Evolutionary conservation across 2,888 invertebrate genomes (phyloP).

Genomic region (Nomada ruficornis): DNA sequence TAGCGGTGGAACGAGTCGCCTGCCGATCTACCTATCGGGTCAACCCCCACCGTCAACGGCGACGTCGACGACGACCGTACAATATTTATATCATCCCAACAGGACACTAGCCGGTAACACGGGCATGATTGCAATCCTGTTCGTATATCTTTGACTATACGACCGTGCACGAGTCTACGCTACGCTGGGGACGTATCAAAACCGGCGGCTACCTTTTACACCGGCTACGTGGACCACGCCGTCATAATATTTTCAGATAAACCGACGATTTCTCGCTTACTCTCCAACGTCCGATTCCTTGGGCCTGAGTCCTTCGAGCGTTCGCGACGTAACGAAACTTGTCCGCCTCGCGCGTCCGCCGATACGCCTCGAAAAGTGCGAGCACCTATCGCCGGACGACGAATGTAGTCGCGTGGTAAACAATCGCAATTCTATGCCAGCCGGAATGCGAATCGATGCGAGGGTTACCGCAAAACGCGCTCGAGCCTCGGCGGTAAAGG

Average conservation of each 20-base stretch:
- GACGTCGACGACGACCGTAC: constrained; percentile 74
- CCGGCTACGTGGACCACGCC: constrained; percentile 70
- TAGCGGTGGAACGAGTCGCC: background rate
- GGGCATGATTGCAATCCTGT: constrained; percentile 83
- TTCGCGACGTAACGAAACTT: background rate
- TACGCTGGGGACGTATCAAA: constrained; percentile 83
- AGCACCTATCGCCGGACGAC: too few species aligned
- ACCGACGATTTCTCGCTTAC: constrained; percentile 71
- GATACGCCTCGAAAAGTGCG: too few species aligned
- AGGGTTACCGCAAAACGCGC: constrained; percentile 4
- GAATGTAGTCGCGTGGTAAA: too few species aligned
- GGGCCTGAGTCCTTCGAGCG: background rate
- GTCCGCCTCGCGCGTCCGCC: background rate
- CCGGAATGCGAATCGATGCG: constrained; percentile 32
- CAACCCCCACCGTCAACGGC: constrained; percentile 42
- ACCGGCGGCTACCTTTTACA: constrained; percentile 74
- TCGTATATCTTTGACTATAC: constrained; percentile 82
- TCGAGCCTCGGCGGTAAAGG: constrained; percentile 47
- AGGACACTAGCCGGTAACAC: constrained; percentile 81
- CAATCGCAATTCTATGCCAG: background rate
- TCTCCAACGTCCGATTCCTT: constrained; percentile 32
- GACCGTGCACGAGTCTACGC: constrained; percentile 77
- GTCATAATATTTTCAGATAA: constrained; percentile 82
- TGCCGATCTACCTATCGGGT: constrained; percentile 47
- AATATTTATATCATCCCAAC: constrained; percentile 84